These are phyloP conservation scores for Rhysida immarginata DNA, from an alignment of 1,140 invertebrate species.

Conservation along the genomic window DNA sequence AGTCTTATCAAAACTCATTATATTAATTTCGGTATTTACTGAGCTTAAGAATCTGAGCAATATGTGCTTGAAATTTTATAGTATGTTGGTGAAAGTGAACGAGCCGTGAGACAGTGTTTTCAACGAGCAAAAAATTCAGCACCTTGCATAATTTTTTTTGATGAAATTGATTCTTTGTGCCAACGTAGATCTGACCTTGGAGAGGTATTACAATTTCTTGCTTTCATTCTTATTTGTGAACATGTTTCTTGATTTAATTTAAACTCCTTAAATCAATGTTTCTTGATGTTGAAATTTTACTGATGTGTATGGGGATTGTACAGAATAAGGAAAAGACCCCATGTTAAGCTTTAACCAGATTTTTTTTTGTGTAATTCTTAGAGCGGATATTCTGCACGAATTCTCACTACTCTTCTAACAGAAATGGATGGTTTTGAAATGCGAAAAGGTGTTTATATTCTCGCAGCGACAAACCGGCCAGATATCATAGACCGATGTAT, in stretches of 20 bases:
- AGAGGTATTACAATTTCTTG: constrained; percentile 36
- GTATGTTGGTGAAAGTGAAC: constrained; percentile 99
- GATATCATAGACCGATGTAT: constrained; percentile 96
- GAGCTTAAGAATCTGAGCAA: not conserved
- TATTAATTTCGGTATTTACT: not conserved
- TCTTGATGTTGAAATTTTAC: no score
- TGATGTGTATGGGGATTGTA: no score
- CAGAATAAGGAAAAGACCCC: no score
- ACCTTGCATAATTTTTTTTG: constrained; percentile 99
- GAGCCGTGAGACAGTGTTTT: constrained; percentile 87
- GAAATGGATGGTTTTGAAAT: constrained; percentile 96
- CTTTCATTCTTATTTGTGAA: no score
- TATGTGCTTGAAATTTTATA: constrained; percentile 33
- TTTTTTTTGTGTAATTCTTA: constrained; percentile 23
- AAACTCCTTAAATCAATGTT: no score
- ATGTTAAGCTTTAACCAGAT: not conserved
- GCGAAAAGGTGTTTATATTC: constrained; percentile 76
- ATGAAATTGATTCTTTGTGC: constrained; percentile 95
- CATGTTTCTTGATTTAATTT: no score
- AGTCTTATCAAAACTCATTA: no score
- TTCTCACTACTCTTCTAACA: constrained; percentile 93
- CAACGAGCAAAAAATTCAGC: constrained; percentile 81
- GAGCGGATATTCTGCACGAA: constrained; percentile 46
- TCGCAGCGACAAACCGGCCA: constrained; percentile 91
- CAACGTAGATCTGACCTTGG: constrained; percentile 63